Evolutionary conservation across 2,888 invertebrate species (phyloP).

Genomic region (Tenthredo notha): DNA sequence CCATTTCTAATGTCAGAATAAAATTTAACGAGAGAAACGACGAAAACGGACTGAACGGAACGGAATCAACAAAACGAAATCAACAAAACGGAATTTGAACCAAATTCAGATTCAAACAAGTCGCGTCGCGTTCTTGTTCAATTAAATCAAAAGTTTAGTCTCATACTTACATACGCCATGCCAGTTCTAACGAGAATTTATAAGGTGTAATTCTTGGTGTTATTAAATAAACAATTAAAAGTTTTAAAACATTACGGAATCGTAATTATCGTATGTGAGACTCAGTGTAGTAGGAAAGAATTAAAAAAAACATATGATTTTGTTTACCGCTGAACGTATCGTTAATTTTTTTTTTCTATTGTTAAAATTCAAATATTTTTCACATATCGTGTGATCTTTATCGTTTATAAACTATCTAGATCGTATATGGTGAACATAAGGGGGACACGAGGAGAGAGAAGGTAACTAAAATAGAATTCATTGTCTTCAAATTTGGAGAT

Average conservation of each 20-base stretch:
- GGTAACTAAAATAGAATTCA: not conserved
- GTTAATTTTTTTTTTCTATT: constrained; percentile 15
- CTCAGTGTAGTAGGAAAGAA: not conserved
- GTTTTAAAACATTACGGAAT: not conserved
- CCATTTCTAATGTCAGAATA: not conserved
- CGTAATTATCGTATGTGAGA: too few species aligned
- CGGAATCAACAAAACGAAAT: constrained; percentile 1
- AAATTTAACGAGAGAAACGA: constrained; percentile 1
- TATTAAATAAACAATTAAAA: constrained; percentile 18
- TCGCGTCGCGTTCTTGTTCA: not conserved
- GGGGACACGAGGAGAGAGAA: not conserved
- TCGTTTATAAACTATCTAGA: not conserved
- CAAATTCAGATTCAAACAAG: not conserved
- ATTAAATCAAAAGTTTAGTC: not conserved
- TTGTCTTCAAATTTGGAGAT: not conserved
- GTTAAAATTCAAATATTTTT: not conserved
- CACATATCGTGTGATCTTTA: not conserved
- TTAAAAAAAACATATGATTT: constrained; percentile 25
- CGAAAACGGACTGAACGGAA: not conserved
- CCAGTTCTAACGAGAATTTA: constrained; percentile 4
- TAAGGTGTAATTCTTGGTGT: not conserved
- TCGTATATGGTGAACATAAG: too few species aligned
- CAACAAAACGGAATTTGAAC: not conserved
- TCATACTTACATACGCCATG: constrained; percentile 29
- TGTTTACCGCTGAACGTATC: constrained; percentile 5